phyloP scores from a whole-genome alignment of 2,113 vertebrate species.

The Pseudopodoces humilis region DNA sequence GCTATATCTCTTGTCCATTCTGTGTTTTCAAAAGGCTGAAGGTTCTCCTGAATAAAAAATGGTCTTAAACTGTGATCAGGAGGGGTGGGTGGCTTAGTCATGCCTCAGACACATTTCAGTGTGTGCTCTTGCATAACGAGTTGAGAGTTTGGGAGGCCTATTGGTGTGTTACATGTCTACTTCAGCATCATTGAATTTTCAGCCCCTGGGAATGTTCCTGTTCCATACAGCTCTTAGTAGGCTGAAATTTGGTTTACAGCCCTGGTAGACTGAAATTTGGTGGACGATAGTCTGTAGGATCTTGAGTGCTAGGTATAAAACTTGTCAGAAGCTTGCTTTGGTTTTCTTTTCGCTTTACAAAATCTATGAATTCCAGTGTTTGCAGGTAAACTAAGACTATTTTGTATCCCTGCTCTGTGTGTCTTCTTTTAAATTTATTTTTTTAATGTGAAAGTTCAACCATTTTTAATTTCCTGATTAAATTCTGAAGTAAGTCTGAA shows the following conservation, averaged over 20 bases:
- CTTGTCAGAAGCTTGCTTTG: not conserved
- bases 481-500: not conserved
- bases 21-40: not conserved
- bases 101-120: not conserved
- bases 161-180: not conserved
- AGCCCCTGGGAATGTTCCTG: not conserved
- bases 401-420: not conserved
- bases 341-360: not conserved
- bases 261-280: not conserved
- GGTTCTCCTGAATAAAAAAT: not conserved
- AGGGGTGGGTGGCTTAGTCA: not conserved
- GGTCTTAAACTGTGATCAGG: not conserved
- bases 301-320: not conserved
- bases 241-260: not conserved
- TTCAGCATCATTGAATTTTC: not conserved
- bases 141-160: not conserved
- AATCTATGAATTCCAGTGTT: not conserved
- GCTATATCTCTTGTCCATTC: not conserved
- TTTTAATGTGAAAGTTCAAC: not conserved
- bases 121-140: accelerated
- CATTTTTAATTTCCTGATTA: not conserved
- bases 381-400: not conserved
- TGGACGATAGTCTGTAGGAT: not conserved
- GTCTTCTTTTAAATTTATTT: not conserved
- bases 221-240: not conserved